Evolutionary conservation across 2,888 invertebrate genomes (phyloP).

Genomic region (Troides helena): DNA sequence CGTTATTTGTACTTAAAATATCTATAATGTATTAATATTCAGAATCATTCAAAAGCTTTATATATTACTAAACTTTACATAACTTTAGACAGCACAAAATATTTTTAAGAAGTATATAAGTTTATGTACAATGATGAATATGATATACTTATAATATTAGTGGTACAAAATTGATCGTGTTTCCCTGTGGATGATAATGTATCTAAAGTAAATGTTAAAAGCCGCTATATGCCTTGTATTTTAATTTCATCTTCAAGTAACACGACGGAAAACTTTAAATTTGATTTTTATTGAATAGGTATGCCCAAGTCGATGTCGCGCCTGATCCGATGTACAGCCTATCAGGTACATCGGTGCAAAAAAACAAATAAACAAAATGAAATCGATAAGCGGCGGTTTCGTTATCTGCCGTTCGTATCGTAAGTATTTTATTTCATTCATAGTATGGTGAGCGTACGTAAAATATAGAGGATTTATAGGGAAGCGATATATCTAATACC

Average conservation of each 20-base stretch:
- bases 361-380: constrained; percentile 28
- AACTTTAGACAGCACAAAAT: too few species aligned
- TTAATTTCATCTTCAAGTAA: constrained; percentile 10
- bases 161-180: neutral
- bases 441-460: constrained; percentile 27
- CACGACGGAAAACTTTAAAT: constrained; percentile 14
- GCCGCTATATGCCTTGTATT: constrained; percentile 17
- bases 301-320: constrained; percentile 10
- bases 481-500: constrained; percentile 31
- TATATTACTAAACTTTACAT: too few species aligned
- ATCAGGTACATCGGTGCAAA: constrained; percentile 33
- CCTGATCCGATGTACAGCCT: constrained; percentile 35
- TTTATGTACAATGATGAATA: neutral
- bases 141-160: neutral
- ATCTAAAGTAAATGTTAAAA: constrained; percentile 5
- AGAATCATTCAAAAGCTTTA: too few species aligned
- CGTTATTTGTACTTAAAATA: too few species aligned
- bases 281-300: constrained; percentile 15
- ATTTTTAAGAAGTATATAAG: too few species aligned
- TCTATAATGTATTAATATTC: too few species aligned
- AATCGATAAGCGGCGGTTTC: constrained; percentile 9
- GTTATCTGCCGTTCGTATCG: constrained; percentile 18
- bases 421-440: constrained; percentile 30
- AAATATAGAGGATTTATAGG: constrained; percentile 25
- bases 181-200: constrained; percentile 7